Conservation (phyloP, 2,797 vertebrate species). For the Numenius phaeopus region DNA sequence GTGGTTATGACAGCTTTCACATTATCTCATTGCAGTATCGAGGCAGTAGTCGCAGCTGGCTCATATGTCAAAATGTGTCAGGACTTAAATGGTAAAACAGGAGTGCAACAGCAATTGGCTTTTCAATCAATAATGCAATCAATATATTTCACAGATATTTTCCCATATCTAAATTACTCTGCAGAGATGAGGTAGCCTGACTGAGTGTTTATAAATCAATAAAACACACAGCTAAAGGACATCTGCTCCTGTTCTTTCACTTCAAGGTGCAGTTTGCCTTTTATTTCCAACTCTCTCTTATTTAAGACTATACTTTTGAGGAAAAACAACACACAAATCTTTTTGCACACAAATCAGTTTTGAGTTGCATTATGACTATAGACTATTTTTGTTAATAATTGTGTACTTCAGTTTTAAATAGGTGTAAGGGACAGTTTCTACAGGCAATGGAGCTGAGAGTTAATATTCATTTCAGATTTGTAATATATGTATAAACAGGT, state of each 20-base stretch:
- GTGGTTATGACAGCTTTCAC: slow-evolving; percentile 83
- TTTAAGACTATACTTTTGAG: slow-evolving; percentile 78
- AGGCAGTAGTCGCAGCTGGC: slow-evolving; percentile 84
- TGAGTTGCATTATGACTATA: slow-evolving; percentile 36
- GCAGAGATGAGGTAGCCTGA: slow-evolving; percentile 84
- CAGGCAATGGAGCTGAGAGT: slow-evolving; percentile 25
- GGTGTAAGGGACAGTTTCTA: slow-evolving; percentile 52
- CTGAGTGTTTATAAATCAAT: slow-evolving; percentile 87
- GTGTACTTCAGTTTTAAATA: slow-evolving; percentile 42
- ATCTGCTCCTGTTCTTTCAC: slow-evolving; percentile 80
- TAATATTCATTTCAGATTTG: slow-evolving; percentile 61
- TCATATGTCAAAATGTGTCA: slow-evolving; percentile 89
- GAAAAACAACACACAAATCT: slow-evolving; percentile 53
- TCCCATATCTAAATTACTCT: slow-evolving; percentile 89
- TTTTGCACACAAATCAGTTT: slow-evolving; percentile 73
- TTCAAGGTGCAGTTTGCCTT: slow-evolving; percentile 80
- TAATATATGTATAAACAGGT: background rate
- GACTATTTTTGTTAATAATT: slow-evolving; percentile 68
- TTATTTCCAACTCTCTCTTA: slow-evolving; percentile 77
- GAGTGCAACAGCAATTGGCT: slow-evolving; percentile 88
- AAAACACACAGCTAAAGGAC: slow-evolving; percentile 83
- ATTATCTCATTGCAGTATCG: slow-evolving; percentile 83
- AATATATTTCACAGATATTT: slow-evolving; percentile 91
- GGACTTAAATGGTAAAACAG: slow-evolving; percentile 87
- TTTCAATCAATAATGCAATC: slow-evolving; percentile 89